A percentile compares a stretch with the other conserved stretches of the same genome.
Conservation (phyloP, 2,888 invertebrate genomes). For the Eilema caniola region DNA sequence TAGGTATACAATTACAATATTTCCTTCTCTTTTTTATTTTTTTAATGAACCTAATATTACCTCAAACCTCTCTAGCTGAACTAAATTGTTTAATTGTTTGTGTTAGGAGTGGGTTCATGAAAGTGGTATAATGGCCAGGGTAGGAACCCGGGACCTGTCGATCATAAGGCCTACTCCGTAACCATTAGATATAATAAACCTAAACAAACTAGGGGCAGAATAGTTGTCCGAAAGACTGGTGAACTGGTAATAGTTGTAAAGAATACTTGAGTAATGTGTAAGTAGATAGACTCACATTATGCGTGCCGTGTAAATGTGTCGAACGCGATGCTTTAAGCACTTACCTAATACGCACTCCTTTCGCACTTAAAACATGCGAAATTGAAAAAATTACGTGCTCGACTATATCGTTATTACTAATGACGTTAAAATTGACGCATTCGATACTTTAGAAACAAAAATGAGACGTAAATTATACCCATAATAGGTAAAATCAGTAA, state of each 20-base stretch:
- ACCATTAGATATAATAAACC: background rate
- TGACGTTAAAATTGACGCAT: constrained; percentile 17
- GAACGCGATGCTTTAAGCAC: background rate
- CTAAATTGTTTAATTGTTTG: too few species aligned
- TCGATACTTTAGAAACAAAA: constrained; percentile 35
- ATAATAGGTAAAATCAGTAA: constrained; percentile 67
- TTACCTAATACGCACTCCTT: background rate
- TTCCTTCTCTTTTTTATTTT: too few species aligned
- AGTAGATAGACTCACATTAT: background rate
- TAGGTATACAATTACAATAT: too few species aligned
- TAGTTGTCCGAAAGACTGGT: background rate
- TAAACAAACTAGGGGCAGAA: background rate
- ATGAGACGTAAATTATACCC: constrained; percentile 48
- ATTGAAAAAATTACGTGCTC: constrained; percentile 12
- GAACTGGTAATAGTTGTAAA: background rate
- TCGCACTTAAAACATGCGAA: constrained; percentile 10
- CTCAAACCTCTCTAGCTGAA: too few species aligned
- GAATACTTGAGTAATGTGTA: background rate
- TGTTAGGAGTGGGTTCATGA: too few species aligned
- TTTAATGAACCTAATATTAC: too few species aligned
- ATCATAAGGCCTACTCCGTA: too few species aligned
- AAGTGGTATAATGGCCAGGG: too few species aligned
- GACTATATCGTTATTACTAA: constrained; percentile 16
- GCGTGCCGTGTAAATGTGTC: background rate
- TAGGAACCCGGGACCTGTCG: too few species aligned